A percentile compares a stretch with the other conserved stretches of the same genome.
Conservation (phyloP, 2,888 invertebrate species). For the Sphinx pinastri region DNA sequence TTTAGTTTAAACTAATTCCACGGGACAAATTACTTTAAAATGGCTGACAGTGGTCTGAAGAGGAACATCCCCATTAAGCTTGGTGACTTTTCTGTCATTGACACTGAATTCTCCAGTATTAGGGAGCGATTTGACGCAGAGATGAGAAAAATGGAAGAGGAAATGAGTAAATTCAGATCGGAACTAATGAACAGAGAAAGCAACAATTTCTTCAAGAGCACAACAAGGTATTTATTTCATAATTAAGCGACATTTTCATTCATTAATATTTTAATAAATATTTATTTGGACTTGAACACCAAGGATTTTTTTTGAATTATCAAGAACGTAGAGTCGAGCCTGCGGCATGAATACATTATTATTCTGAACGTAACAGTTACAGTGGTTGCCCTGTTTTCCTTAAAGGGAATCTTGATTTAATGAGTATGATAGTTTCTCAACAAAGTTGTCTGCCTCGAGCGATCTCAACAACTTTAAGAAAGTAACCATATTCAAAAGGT, state of each 20-base stretch:
- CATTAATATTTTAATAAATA: not conserved
- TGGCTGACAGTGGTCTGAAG: slow-evolving; percentile 93
- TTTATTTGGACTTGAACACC: not conserved
- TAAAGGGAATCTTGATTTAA: slow-evolving; percentile 81
- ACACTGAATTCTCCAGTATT: slow-evolving; percentile 98
- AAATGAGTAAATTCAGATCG: slow-evolving; percentile 97
- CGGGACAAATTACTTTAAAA: slow-evolving; percentile 74
- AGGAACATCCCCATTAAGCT: slow-evolving; percentile 96
- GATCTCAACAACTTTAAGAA: slow-evolving; percentile 65
- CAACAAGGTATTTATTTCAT: slow-evolving; percentile 88
- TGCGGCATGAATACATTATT: slow-evolving; percentile 56
- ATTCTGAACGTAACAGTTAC: slow-evolving; percentile 65
- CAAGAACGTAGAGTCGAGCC: slow-evolving; percentile 36
- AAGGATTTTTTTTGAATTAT: not conserved
- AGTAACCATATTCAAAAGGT: slow-evolving; percentile 69
- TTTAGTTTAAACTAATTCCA: slow-evolving; percentile 73
- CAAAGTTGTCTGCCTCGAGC: slow-evolving; percentile 59
- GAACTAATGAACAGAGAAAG: slow-evolving; percentile 97
- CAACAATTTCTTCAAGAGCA: slow-evolving; percentile 95
- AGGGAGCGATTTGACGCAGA: slow-evolving; percentile 97
- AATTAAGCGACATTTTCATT: slow-evolving; percentile 30
- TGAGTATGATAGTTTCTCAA: slow-evolving; percentile 75
- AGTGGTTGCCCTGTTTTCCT: slow-evolving; percentile 67
- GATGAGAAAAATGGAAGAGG: slow-evolving; percentile 99
- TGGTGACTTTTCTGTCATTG: slow-evolving; percentile 97